These are phyloP conservation scores for Rhabdornis inornatus DNA, from an alignment of 2,113 vertebrate species.

Conservation along the genomic window DNA sequence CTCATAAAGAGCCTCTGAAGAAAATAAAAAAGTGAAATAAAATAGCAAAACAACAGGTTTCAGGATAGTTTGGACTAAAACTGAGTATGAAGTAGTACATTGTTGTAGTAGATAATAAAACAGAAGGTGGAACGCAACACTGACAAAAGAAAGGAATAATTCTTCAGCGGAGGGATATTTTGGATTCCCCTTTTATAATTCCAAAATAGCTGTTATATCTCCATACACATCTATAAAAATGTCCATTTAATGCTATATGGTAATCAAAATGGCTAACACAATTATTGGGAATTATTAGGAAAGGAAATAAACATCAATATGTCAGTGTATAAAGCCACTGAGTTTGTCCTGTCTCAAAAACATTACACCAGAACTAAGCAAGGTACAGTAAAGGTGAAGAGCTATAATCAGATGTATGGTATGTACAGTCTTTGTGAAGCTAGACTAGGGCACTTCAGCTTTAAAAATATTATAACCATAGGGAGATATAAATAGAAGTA, in stretches of 20 bases:
- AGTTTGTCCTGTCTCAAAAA: not conserved
- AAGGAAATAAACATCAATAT: not conserved
- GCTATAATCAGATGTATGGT: not conserved
- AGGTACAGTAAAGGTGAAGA: not conserved
- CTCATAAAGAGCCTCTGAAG: not conserved
- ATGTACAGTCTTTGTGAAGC: not conserved
- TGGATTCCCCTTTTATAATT: not conserved
- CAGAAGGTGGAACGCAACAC: not conserved
- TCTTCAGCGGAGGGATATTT: not conserved
- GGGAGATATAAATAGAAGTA: not conserved
- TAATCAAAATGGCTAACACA: not conserved
- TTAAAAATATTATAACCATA: not conserved
- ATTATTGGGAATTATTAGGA: not conserved
- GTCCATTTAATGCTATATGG: not conserved
- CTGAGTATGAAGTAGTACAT: not conserved
- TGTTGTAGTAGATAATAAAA: not conserved
- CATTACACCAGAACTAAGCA: not conserved
- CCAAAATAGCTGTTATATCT: not conserved
- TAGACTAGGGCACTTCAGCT: not conserved
- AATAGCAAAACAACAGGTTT: not conserved
- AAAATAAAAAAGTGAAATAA: not conserved
- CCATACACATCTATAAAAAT: not conserved
- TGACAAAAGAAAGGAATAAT: not conserved
- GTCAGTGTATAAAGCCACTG: not conserved
- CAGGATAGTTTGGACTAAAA: not conserved